A percentile compares a stretch with the other conserved stretches of the same genome.
These are phyloP conservation scores for Phylloscopus collybita DNA, from an alignment of 2,797 vertebrate species.

Conservation along the genomic window DNA sequence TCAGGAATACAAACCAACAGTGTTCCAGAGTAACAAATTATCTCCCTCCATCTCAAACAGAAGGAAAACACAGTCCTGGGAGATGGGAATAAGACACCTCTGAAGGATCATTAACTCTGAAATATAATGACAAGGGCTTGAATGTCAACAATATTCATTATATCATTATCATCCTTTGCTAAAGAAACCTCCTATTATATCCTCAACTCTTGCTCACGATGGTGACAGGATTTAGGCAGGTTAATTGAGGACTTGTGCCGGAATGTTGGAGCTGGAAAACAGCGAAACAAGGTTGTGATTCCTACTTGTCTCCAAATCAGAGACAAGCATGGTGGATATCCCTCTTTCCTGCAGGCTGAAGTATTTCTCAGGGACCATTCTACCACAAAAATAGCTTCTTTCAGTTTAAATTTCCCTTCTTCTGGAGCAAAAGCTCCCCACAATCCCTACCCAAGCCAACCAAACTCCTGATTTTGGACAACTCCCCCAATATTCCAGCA, in stretches of 20 bases:
- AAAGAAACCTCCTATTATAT: background rate
- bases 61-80: background rate
- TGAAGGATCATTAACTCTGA: constrained; percentile 22
- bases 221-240: background rate
- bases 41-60: background rate
- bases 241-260: background rate
- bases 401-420: background rate
- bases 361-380: background rate
- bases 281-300: background rate
- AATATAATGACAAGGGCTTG: constrained; percentile 5
- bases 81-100: background rate
- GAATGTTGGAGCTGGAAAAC: background rate
- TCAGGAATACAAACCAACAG: background rate
- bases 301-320: background rate
- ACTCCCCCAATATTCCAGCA: background rate
- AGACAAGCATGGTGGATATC: background rate
- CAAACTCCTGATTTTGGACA: background rate
- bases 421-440: background rate
- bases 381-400: background rate
- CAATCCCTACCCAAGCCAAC: background rate
- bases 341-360: background rate
- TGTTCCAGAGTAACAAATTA: background rate
- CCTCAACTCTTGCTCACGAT: background rate
- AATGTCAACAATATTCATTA: constrained; percentile 36
- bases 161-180: background rate